These are phyloP conservation scores for Tetragonula carbonaria DNA, from an alignment of 2,888 invertebrate species.

Conservation along the genomic window DNA sequence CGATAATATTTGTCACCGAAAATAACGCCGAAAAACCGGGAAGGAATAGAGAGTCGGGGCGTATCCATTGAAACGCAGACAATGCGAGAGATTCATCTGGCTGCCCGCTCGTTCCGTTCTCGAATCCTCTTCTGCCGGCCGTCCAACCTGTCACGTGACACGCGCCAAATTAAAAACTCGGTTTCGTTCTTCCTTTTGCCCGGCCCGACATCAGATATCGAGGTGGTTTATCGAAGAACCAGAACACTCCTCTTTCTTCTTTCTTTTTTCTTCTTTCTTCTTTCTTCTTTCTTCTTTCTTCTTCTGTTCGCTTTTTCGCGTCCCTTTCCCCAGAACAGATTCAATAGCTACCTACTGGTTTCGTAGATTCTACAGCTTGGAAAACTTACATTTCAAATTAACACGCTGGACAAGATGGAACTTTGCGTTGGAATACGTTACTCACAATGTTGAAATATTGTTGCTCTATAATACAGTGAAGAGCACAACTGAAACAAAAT, in stretches of 20 bases:
- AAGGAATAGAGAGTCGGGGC: conserved; percentile 76
- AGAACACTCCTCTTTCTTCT: conserved; percentile 28
- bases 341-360: neutral
- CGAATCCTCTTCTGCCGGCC: conserved; percentile 64
- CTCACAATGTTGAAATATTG: neutral
- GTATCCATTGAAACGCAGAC: conserved; percentile 82
- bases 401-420: neutral
- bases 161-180: conserved; percentile 82
- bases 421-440: neutral
- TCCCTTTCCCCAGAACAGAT: neutral
- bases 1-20: conserved; percentile 84
- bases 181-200: conserved; percentile 64
- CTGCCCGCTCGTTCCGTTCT: conserved; percentile 71
- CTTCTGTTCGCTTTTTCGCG: too few species aligned
- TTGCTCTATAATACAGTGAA: too few species aligned
- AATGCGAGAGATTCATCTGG: conserved; percentile 82
- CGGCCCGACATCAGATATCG: conserved; percentile 73
- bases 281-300: neutral
- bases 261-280: neutral
- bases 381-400: neutral
- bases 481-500: too few species aligned
- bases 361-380: neutral
- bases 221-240: conserved; percentile 73
- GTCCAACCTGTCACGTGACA: conserved; percentile 71
- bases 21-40: conserved; percentile 79